Evolutionary conservation across 2,888 invertebrate species (phyloP), one percentile per base, ranked within the genome.

Genomic region (Priocnemis perturbator): DNA sequence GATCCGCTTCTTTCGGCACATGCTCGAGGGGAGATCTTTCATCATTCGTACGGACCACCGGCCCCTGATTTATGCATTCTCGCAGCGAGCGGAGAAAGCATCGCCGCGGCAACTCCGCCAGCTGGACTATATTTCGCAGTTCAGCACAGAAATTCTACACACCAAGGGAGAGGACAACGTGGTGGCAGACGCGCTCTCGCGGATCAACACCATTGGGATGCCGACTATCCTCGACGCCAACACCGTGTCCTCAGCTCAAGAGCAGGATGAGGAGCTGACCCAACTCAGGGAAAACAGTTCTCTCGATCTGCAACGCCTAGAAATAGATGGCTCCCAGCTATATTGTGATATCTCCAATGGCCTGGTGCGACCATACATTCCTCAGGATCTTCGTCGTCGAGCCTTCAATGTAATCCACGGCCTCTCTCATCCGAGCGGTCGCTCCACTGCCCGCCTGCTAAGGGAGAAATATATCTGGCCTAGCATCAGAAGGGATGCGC

Each of bases 111-210:
- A 47, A 47, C 47, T 47, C 4, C 47, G 47, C 17, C 47, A 47
- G 3, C 47, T 47, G 4, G 47, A 58, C 37, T 74, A 37, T 60
- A 63, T 74, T 0, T 53, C 62, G 26, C 68, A 75, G 17, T 69
- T 70, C n/a, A 19, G 64, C 15, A 67, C 67, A 1, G 69, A 72
- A 26, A 60, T 69, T 1, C 48, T 56, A 15, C 67, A 74, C 52
- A 57, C 21, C 11, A 30, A 20, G n/a, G 61, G 61, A 19, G 37
- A 11, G 0, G 70, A 72, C 0, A 83, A 83, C 30, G 61, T 74
- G 0, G 78, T 77, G 0, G 81, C 82, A 0, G 82, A 83, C 61
- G 64, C 77, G 0, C 52, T 83, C 15, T 80, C 74, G 2, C 67
- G 83, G 14, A 14, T 81, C 9, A 64, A 73, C 11, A 56, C 66